Evolutionary conservation across 1,140 invertebrate genomes (phyloP), one percentile per base, ranked within the genome.

Genomic region (Contarinia nasturtii): DNA sequence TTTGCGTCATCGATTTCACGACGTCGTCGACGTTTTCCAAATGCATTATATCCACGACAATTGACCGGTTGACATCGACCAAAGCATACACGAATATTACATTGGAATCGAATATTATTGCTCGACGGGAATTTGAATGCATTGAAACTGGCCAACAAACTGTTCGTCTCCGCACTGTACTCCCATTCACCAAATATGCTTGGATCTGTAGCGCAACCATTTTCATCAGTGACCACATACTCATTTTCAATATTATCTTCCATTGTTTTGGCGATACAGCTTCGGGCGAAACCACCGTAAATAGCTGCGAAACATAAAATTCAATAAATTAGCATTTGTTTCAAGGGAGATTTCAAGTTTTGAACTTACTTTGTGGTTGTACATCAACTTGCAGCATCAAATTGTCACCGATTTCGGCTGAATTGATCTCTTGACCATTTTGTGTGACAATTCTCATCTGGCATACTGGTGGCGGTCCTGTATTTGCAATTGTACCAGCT

Each of bases 41-140:
- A 92, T 33, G 88, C 86, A 65, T 93, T 87, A 53, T 80, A 79
- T 52, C 87, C 88, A 55, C 84, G 77, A 64, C 89, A 94, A 58
- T 94, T 92, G 0, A 92, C 87, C 49, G 90, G 89, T 74, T 91
- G 89, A 67, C 90, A 94, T 66, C 80, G 84, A 62, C 88, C 87
- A 59, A 94, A 94, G 70, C 90, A 94, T 4, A 94, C 88, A 41
- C 89, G 73, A 59, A 94, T 90, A 60, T 92, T 93, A 62, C 90
- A 94, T 64, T 93, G 88, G 83, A 94, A 94, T 63, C 87, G 70
- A 54, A 94, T 88, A 58, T 90, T 92, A 56, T 92, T 89, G 56
- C 86, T 89, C 50, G 83, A 87, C 0, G 89, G 90, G 75, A 95
- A 95, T 62, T 95, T 94, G 63, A 95, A 95, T 4, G 89, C 90